Base-by-base conservation (phyloP, 2,888 invertebrate species). In the Arenicola marina region DNA sequence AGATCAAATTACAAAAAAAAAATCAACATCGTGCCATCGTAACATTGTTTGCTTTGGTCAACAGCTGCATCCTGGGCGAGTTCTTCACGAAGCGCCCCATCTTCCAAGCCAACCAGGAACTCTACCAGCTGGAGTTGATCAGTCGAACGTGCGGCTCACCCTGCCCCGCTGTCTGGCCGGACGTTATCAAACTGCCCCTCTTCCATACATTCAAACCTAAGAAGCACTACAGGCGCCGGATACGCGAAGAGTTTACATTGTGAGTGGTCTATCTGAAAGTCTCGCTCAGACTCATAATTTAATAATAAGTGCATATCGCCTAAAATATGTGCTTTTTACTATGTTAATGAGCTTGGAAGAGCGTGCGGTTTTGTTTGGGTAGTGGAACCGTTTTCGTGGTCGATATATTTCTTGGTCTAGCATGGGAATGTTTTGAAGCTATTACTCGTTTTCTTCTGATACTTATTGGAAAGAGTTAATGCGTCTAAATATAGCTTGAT, bases 121-220 rank as follows among this genome's bases (percentile, higher is more conserved):
- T 94, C 87, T 89, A 91, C 85, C 97, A 97, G 81, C 84, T 99
- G 71, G 97, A 98, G 79, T 89, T 92, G 83, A 99, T 99, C 78
- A 94, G 95, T 0, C 87, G 91, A 64, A 88, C 93, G 28, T 99
- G 99, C 86, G 99, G 98, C 24, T 93, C 96, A 0, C 97, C 98
- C 0, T 90, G 92, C 44, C 96, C 97, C 0, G 94, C 94, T 48
- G 93, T 93, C 44, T 99, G 98, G 98, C 98, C 98, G 88, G 80
- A 91, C 79, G 96, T 99, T 55, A 93, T 95, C 68, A 91, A 92
- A 80, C 86, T 99, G 73, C 97, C 97, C 0, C 87, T 92, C 2
- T 99, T 93, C 88, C 91, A 92, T 81, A 91, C 92, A 32, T 87
- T 98, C 53, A 92, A 94, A 76, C 93, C 94, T 43, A 95, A 95